A percentile compares a stretch with the other conserved stretches of the same genome.
These are phyloP conservation scores for Sitta europaea DNA, from an alignment of 2,113 vertebrate genomes.

Conservation along the genomic window DNA sequence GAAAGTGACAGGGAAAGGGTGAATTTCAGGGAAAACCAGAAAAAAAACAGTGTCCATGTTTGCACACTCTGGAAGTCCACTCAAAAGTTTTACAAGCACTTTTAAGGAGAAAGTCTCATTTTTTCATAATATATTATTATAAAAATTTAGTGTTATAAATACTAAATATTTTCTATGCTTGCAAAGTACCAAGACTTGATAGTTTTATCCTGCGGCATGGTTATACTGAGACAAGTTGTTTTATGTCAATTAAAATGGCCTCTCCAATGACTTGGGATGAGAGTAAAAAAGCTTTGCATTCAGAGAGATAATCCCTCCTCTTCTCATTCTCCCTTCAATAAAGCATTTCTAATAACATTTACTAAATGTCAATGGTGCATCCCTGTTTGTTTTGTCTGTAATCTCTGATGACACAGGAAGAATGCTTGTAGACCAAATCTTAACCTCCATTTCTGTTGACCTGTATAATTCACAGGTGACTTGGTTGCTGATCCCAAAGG, in stretches of 20 bases:
- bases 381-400: background rate
- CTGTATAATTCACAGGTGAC: conserved; percentile 40
- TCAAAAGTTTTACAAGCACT: background rate
- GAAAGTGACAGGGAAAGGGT: background rate
- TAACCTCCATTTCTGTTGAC: conserved; percentile 36
- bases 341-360: background rate
- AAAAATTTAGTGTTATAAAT: no score
- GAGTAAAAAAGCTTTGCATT: background rate
- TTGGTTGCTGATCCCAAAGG: conserved; percentile 12
- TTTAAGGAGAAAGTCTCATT: background rate
- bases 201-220: background rate
- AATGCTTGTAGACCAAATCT: background rate
- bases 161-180: background rate
- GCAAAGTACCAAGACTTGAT: background rate
- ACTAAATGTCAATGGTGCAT: background rate
- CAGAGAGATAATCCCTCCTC: background rate
- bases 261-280: background rate
- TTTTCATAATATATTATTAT: no score
- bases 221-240: background rate
- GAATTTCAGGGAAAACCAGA: background rate
- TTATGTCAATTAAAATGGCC: background rate
- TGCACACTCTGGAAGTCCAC: rapidly evolving
- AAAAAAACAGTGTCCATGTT: background rate
- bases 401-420: background rate
- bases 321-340: background rate